These are phyloP conservation scores for Lepidocyrtoides sp. DNA, from an alignment of 2,888 invertebrate species.

Conservation along the genomic window DNA sequence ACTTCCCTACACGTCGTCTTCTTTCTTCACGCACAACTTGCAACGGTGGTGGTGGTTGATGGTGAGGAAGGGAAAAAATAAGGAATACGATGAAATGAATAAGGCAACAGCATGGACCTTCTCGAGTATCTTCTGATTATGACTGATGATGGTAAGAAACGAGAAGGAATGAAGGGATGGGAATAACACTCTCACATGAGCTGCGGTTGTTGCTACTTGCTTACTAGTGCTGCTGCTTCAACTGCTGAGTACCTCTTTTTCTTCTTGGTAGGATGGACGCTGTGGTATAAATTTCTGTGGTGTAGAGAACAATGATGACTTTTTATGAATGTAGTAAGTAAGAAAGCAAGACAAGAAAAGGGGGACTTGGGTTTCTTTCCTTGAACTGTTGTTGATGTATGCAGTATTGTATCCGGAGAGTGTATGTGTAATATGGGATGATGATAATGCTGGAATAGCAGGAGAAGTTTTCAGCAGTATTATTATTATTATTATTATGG, in stretches of 20 bases:
- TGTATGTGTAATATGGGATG: conserved; percentile 39
- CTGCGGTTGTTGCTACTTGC: conserved; percentile 10
- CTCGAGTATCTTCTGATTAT: conserved; percentile 56
- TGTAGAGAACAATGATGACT: conserved; percentile 46
- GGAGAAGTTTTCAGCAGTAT: conserved; percentile 1
- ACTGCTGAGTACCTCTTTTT: conserved; percentile 42
- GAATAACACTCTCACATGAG: conserved; percentile 40
- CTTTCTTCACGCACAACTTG: conserved; percentile 70
- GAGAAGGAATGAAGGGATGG: conserved; percentile 61
- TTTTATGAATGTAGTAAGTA: conserved; percentile 57
- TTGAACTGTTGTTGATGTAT: conserved; percentile 54
- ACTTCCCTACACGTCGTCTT: conserved; percentile 25
- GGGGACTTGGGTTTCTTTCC: conserved; percentile 73
- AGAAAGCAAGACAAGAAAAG: conserved; percentile 16
- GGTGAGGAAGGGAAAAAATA: conserved; percentile 39
- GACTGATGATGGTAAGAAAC: conserved; percentile 66
- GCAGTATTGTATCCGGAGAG: background rate
- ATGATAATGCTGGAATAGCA: background rate
- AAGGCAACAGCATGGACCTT: conserved; percentile 40
- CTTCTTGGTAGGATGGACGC: background rate
- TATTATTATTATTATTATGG: background rate
- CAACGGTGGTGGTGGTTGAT: background rate
- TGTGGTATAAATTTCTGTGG: conserved; percentile 24
- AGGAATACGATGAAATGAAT: conserved; percentile 20
- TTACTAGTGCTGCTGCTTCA: background rate